Conservation (phyloP, 2,113 vertebrate species). For the Galbula dea region DNA sequence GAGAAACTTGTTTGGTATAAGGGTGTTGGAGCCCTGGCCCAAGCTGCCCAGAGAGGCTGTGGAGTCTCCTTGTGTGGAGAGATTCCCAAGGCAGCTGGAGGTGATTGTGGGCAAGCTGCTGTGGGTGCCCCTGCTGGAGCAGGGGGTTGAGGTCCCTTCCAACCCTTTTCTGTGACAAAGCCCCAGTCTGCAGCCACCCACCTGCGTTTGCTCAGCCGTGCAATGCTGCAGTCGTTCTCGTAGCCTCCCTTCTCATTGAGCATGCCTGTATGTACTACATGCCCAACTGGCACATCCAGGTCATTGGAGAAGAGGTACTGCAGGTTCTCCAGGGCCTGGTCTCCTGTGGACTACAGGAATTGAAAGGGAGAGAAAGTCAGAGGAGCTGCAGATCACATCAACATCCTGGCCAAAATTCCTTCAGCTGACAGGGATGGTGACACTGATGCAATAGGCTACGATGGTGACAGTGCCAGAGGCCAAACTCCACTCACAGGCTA, state of each 20-base stretch:
- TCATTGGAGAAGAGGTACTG: slow-evolving; percentile 95
- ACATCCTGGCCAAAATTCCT: not conserved
- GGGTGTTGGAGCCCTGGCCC: no score
- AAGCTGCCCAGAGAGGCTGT: no score
- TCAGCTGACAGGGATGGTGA: not conserved
- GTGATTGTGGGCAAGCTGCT: no score
- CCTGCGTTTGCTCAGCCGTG: slow-evolving; percentile 92
- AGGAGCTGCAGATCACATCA: not conserved
- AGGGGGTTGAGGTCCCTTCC: no score
- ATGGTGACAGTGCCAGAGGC: not conserved
- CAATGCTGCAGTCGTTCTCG: slow-evolving; percentile 97
- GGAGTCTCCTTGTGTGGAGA: no score
- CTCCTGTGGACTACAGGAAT: slow-evolving; percentile 79
- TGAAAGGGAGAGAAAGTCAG: not conserved
- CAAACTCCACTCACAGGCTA: not conserved
- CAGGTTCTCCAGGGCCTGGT: slow-evolving; percentile 86
- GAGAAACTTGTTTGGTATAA: no score
- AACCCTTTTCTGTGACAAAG: no score
- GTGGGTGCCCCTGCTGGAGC: no score
- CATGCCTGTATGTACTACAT: slow-evolving; percentile 97
- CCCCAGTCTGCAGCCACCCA: no score
- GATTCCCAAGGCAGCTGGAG: no score
- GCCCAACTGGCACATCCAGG: slow-evolving; percentile 93
- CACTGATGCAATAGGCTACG: not conserved
- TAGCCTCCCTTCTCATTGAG: slow-evolving; percentile 92